Evolutionary conservation across 2,113 vertebrate genomes (phyloP), one percentile per base, ranked within the genome.

Genomic region (Oreochromis niloticus): DNA sequence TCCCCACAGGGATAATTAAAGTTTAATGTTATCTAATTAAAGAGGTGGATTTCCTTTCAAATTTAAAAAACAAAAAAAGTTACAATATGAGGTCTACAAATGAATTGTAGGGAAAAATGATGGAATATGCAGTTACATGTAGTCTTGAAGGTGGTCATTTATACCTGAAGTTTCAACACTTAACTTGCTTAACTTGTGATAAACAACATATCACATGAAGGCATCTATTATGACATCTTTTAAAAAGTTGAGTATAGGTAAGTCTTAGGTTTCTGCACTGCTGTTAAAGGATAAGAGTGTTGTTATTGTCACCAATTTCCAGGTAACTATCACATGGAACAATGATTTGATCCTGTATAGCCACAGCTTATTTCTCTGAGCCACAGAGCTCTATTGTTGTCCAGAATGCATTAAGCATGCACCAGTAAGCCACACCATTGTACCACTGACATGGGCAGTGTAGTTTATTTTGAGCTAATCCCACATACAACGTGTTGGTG

Each of bases 21-120:
- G 86, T 94, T 95, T 94, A 78, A 95, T 93, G 75, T 91, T 71
- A 73, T 94, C 90, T 92, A 91, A 93, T 92, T 93, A 89, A 86
- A 85, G 86, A 92, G 86, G 81, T 88, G 85, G 61, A 66, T 91
- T 90, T 90, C 63, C 85, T 93, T 89, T 88, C 83, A 90, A 84
- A 93, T 88, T 88, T 80, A 68, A 82, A 92, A 88, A 43, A 80
- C 17, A 87, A 41, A 55, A 86, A 82, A 87, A 75, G 46, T 52
- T 66, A 11, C 39, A 41, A 85, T 54, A 36, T 24, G 12, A 75
- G 27, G 9, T 22, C 24, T 36, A 7, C 43, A 59, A 66, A 81
- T 43, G 36, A 80, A 75, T 19, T 78, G 24, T n/a, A 43, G 7
- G 32, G 30, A 39, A 68, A 86, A 80, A 84, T 54, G 36, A 63